Evolutionary conservation across 2,797 vertebrate genomes (phyloP).

Genomic region (Naso thynnoides): DNA sequence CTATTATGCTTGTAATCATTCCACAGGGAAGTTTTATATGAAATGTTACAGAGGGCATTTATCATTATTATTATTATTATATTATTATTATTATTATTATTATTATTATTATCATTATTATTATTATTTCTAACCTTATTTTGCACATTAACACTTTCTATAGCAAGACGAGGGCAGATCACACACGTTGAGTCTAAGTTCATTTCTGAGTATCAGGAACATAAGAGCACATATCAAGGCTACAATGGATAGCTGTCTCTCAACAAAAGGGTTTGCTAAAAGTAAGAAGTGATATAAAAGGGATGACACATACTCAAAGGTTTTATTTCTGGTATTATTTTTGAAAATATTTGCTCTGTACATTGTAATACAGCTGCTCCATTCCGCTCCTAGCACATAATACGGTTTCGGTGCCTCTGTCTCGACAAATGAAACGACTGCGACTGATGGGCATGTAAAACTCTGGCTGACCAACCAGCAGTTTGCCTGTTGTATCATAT

Average conservation of each 20-base stretch:
- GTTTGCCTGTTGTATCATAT: conserved; percentile 43
- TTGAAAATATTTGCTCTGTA: conserved; percentile 83
- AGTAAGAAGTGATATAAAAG: conserved; percentile 66
- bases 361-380: conserved; percentile 23
- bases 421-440: conserved; percentile 28
- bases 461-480: conserved; percentile 86
- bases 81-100: conserved; percentile 70
- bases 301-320: conserved; percentile 68
- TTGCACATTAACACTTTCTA: conserved; percentile 84
- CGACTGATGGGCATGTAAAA: conserved; percentile 45
- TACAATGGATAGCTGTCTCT: conserved; percentile 69
- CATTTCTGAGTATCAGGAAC: conserved; percentile 65
- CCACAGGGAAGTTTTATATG: conserved; percentile 61
- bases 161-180: conserved; percentile 73
- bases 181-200: conserved; percentile 44
- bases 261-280: conserved; percentile 47
- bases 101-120: conserved; percentile 69
- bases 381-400: conserved; percentile 17
- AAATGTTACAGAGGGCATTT: conserved; percentile 76
- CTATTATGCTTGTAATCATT: conserved; percentile 64
- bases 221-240: conserved; percentile 68
- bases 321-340: conserved; percentile 64
- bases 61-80: conserved; percentile 67
- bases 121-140: conserved; percentile 77
- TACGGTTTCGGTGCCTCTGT: conserved; percentile 32